Evolutionary conservation across 2,113 vertebrate species (phyloP).

Genomic region (Rhinogobius similis): DNA sequence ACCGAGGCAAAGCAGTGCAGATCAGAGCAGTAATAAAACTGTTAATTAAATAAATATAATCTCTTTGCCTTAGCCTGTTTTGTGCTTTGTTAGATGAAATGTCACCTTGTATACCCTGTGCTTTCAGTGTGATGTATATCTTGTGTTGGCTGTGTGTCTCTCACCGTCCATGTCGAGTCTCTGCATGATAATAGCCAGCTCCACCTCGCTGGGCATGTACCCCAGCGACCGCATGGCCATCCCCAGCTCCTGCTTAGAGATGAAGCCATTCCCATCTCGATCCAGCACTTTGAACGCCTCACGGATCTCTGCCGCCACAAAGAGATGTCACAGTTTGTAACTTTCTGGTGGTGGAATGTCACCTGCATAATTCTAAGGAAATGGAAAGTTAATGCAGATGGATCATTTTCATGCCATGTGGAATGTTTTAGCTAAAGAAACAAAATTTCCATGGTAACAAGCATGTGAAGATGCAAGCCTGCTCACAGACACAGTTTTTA

Average conservation of each 20-base stretch:
- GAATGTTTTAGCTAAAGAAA: too few relatives aligned
- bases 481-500: too few relatives aligned
- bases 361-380: too few relatives aligned
- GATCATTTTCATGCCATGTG: too few relatives aligned
- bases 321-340: conserved; percentile 7
- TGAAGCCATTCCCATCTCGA: conserved; percentile 97
- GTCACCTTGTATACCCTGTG: too few relatives aligned
- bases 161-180: conserved; percentile 98
- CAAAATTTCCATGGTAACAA: too few relatives aligned
- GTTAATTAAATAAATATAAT: neutral
- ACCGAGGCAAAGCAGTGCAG: neutral
- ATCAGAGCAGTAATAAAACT: neutral
- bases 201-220: conserved; percentile 99
- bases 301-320: conserved; percentile 87
- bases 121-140: neutral
- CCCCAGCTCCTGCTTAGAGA: conserved; percentile 98
- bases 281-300: conserved; percentile 97
- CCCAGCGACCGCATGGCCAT: conserved; percentile 99
- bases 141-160: conserved; percentile 42
- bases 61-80: neutral
- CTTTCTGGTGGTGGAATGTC: too few relatives aligned
- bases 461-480: too few relatives aligned
- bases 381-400: too few relatives aligned
- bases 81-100: neutral
- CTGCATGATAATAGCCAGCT: conserved; percentile 99